These are phyloP conservation scores for Microtus ochrogaster DNA, from an alignment of 2,113 vertebrate species.

Conservation along the genomic window DNA sequence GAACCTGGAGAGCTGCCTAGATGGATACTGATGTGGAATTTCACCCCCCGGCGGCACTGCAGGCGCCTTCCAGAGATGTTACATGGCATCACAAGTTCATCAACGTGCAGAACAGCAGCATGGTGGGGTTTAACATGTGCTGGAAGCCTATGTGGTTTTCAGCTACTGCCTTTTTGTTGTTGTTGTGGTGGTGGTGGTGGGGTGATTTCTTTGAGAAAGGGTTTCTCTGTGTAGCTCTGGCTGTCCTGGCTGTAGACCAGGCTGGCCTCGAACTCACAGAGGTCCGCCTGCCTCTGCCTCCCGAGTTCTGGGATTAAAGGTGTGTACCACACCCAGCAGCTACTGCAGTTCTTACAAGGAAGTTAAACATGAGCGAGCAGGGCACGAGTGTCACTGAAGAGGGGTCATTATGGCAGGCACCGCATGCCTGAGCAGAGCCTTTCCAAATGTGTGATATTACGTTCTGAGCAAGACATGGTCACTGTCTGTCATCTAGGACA, in stretches of 20 bases:
- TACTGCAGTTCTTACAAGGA: not conserved
- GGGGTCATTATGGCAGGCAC: not conserved
- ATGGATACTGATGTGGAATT: constrained; percentile 92
- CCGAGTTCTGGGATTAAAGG: no score
- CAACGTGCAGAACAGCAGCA: not conserved
- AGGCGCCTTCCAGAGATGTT: not conserved
- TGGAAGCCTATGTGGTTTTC: not conserved
- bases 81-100: no score
- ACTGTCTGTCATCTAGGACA: not conserved
- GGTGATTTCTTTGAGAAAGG: no score
- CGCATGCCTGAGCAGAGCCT: not conserved
- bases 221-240: no score
- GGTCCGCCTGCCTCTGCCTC: no score
- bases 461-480: not conserved
- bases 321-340: not conserved
- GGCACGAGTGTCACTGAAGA: no score
- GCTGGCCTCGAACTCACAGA: no score
- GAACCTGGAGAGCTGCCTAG: constrained; percentile 91
- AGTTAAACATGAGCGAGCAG: no score
- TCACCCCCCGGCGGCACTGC: not conserved
- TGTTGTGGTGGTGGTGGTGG: no score
- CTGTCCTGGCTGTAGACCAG: no score
- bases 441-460: not conserved
- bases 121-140: not conserved
- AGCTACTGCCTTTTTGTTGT: constrained; percentile 61